These are phyloP conservation scores for Polietes domitor DNA, from an alignment of 2,888 invertebrate genomes.

Conservation along the genomic window DNA sequence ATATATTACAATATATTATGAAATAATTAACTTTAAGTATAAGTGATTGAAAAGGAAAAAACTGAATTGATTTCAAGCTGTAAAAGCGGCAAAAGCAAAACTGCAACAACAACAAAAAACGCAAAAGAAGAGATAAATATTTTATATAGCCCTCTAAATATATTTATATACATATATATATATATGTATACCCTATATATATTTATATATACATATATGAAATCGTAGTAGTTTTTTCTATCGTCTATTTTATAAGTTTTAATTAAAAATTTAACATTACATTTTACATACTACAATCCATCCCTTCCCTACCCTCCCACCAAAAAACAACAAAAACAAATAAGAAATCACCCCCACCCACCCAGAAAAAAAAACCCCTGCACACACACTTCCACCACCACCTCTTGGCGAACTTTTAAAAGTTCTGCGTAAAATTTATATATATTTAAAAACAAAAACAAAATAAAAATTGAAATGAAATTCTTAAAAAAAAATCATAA, in stretches of 20 bases:
- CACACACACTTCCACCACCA: not conserved
- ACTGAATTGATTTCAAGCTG: not conserved
- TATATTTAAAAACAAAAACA: slow-evolving; percentile 36
- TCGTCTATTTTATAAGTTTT: slow-evolving; percentile 42
- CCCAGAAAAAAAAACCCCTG: not conserved
- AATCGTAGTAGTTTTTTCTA: slow-evolving; percentile 35
- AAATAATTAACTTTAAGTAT: not conserved
- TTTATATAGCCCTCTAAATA: slow-evolving; percentile 7
- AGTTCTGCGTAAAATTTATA: slow-evolving; percentile 54
- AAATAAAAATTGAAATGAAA: slow-evolving; percentile 50
- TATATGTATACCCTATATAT: slow-evolving; percentile 11
- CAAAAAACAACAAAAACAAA: no score
- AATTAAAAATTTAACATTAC: slow-evolving; percentile 34
- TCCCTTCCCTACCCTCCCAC: not conserved
- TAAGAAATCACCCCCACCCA: no score
- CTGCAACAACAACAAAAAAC: not conserved
- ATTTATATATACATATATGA: not conserved
- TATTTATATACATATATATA: slow-evolving; percentile 34
- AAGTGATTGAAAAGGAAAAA: not conserved
- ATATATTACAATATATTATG: not conserved
- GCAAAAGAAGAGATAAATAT: not conserved
- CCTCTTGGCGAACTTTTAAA: slow-evolving; percentile 8
- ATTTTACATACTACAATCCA: not conserved
- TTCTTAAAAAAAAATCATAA: slow-evolving; percentile 40
- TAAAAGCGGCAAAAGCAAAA: no score